Conservation (phyloP, 92 coral and sea anemone species). For the Phenganax marumi region DNA sequence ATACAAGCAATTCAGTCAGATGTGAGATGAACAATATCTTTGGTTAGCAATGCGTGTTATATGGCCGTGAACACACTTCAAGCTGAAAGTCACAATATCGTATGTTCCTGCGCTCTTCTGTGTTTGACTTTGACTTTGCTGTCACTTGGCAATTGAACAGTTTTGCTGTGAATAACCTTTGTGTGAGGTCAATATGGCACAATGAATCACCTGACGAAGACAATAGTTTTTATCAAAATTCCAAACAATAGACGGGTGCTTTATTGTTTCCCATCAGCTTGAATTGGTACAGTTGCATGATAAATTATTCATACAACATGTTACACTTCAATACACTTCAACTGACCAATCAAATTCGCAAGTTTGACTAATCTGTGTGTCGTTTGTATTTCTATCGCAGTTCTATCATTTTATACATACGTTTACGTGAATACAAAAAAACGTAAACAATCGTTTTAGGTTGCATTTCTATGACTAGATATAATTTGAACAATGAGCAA, state of each 20-base stretch:
- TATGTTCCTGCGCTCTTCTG: background rate
- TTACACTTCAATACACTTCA: background rate
- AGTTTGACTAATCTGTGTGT: too few relatives aligned
- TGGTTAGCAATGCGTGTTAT: too few relatives aligned
- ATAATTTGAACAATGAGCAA: too few relatives aligned
- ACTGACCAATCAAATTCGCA: too few relatives aligned
- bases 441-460: too few relatives aligned
- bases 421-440: too few relatives aligned
- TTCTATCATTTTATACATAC: too few relatives aligned
- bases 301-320: conserved; percentile 14
- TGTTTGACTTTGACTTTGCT: background rate
- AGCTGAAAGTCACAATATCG: background rate
- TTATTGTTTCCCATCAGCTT: background rate
- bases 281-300: background rate
- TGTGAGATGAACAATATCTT: too few relatives aligned
- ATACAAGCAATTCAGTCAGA: too few relatives aligned
- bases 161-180: background rate
- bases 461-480: too few relatives aligned
- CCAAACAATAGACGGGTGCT: conserved; percentile 6
- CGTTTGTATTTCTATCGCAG: too few relatives aligned
- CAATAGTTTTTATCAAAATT: background rate
- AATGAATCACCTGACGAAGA: conserved; percentile 2
- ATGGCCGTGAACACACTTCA: background rate
- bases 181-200: background rate
- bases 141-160: background rate